phyloP scores from a whole-genome alignment of 2,888 invertebrate species.

The Rugalucina vietnamica region DNA sequence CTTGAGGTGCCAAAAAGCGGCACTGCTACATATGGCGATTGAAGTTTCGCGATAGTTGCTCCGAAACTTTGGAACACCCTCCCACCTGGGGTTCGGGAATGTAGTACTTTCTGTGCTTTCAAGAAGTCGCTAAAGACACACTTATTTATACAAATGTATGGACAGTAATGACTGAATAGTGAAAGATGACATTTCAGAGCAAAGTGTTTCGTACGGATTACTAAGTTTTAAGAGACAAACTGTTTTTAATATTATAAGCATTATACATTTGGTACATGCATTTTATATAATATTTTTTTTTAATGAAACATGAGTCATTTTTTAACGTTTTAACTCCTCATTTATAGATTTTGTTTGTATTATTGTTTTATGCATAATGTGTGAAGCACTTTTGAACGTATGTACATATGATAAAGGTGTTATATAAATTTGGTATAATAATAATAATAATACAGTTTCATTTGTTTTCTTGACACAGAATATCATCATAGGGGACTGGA shows the following conservation, averaged over 20 bases:
- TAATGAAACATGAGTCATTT: neutral
- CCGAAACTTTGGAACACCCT: constrained; percentile 9
- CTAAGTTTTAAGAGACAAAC: no score
- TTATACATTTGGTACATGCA: no score
- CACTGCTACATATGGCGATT: constrained; percentile 35
- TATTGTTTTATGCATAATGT: neutral
- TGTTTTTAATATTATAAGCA: no score
- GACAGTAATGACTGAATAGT: no score
- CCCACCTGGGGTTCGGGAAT: neutral
- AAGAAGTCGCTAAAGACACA: neutral
- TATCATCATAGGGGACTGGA: no score
- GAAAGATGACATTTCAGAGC: no score
- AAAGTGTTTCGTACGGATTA: no score
- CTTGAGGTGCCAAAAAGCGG: constrained; percentile 38
- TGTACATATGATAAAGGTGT: constrained; percentile 3
- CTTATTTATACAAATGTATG: neutral
- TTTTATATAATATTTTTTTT: neutral
- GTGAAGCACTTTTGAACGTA: constrained; percentile 4
- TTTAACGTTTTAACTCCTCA: no score
- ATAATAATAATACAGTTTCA: no score
- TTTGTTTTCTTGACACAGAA: no score
- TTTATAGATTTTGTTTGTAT: neutral
- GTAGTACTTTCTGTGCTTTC: constrained; percentile 1
- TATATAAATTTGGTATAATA: constrained; percentile 1
- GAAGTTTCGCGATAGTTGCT: no score